Percentiles rank a stretch among this genome's conserved stretches.
These are phyloP conservation scores for Sceliomorpha sp. DNA, from an alignment of 2,888 invertebrate genomes.

Conservation along the genomic window DNA sequence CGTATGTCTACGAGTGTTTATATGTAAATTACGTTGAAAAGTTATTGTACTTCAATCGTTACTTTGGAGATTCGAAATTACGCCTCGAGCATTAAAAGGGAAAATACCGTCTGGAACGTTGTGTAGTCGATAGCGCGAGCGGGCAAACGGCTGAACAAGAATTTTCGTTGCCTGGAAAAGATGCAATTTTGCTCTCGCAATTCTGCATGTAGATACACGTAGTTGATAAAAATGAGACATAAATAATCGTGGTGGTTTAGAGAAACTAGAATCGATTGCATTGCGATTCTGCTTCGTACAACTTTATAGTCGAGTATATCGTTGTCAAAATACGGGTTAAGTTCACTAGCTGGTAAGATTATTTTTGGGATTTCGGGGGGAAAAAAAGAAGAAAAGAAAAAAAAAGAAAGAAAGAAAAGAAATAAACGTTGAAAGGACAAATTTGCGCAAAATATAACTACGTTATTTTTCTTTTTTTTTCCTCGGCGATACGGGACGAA, in stretches of 20 bases:
- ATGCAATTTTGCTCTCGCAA: slow-evolving; percentile 17
- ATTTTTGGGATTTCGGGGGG: slow-evolving; percentile 15
- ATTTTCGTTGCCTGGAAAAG: slow-evolving; percentile 8
- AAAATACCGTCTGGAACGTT: too few relatives aligned
- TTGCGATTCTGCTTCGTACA: slow-evolving; percentile 35
- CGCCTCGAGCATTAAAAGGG: too few relatives aligned
- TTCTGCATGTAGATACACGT: slow-evolving; percentile 26
- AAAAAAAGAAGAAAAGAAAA: too few relatives aligned
- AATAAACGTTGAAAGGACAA: background rate
- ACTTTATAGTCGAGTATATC: slow-evolving; percentile 36
- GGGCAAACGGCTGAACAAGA: slow-evolving; percentile 5
- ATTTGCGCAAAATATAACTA: slow-evolving; percentile 3
- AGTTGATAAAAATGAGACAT: slow-evolving; percentile 27
- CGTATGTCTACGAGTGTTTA: too few relatives aligned
- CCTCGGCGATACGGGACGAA: too few relatives aligned
- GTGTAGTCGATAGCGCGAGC: too few relatives aligned
- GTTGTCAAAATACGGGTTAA: slow-evolving; percentile 34
- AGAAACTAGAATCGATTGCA: slow-evolving; percentile 31
- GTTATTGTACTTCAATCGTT: too few relatives aligned
- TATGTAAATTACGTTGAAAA: too few relatives aligned
- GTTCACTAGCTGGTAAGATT: slow-evolving; percentile 27
- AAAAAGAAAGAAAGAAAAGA: too few relatives aligned
- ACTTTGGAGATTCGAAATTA: too few relatives aligned
- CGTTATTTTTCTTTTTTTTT: too few relatives aligned
- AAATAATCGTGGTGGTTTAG: slow-evolving; percentile 24